phyloP scores from a whole-genome alignment of 2,888 invertebrate genomes.

The Altica lythri region DNA sequence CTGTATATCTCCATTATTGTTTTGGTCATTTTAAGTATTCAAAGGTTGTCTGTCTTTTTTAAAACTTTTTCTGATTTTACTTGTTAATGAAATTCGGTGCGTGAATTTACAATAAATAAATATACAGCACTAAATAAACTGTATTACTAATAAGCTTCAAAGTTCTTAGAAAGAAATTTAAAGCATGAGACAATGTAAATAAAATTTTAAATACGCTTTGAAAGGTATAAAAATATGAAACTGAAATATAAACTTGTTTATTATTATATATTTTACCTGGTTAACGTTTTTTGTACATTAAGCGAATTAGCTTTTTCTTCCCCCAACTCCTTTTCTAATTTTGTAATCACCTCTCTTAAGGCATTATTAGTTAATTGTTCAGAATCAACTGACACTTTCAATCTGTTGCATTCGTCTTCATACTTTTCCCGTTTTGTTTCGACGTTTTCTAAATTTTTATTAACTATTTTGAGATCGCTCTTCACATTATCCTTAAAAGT shows the following conservation, averaged over 20 bases:
- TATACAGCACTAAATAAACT: too few species aligned
- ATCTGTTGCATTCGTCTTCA: conserved; percentile 60
- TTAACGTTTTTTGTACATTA: conserved; percentile 56
- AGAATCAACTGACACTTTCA: conserved; percentile 60
- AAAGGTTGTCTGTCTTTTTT: too few species aligned
- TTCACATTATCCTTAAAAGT: conserved; percentile 48
- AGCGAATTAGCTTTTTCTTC: conserved; percentile 61
- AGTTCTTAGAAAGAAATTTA: too few species aligned
- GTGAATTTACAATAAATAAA: too few species aligned
- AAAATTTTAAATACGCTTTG: too few species aligned
- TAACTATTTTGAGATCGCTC: conserved; percentile 53
- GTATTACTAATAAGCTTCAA: too few species aligned
- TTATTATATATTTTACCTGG: conserved; percentile 46
- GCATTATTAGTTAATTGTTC: conserved; percentile 62
- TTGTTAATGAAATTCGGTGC: too few species aligned
- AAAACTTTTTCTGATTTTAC: too few species aligned
- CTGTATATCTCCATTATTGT: too few species aligned
- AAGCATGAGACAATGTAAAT: too few species aligned
- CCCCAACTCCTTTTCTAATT: conserved; percentile 59
- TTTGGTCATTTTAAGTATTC: too few species aligned
- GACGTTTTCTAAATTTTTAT: conserved; percentile 54
- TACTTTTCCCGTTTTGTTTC: conserved; percentile 59
- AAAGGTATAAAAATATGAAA: too few species aligned
- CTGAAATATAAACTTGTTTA: neutral
- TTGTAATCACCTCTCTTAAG: conserved; percentile 60